Percentiles rank a stretch among this genome's conserved stretches.
phyloP scores from a whole-genome alignment of 2,797 vertebrate genomes.

The Paratrypauchen microcephalus region DNA sequence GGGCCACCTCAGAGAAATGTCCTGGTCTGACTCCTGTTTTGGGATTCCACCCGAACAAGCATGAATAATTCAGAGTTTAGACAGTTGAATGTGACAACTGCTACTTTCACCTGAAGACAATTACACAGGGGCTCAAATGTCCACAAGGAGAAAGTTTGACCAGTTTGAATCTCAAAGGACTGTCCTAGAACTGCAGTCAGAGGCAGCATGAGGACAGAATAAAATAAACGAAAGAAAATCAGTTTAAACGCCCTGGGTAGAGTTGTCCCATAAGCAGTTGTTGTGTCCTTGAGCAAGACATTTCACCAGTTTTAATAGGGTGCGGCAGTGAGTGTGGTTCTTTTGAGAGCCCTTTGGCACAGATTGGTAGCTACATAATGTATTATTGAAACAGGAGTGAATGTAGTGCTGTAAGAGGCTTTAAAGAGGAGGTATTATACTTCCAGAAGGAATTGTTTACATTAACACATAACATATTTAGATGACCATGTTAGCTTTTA shows the following conservation, averaged over 20 bases:
- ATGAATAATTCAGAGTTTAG: slow-evolving; percentile 25
- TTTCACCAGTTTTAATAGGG: no score
- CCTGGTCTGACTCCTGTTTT: slow-evolving; percentile 15
- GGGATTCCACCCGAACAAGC: slow-evolving; percentile 10
- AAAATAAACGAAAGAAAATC: neutral
- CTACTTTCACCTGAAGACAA: slow-evolving; percentile 12
- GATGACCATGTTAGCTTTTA: no score
- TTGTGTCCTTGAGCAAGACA: no score
- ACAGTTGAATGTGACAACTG: slow-evolving; percentile 13
- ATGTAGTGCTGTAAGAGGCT: no score
- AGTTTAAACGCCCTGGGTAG: neutral
- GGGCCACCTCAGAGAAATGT: slow-evolving; percentile 2
- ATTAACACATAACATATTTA: no score
- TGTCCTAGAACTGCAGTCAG: neutral
- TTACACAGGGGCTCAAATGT: slow-evolving; percentile 5
- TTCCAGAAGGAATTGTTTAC: no score
- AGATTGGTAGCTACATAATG: no score
- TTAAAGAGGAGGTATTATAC: no score
- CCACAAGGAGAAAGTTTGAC: neutral
- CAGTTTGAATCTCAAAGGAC: slow-evolving; percentile 1
- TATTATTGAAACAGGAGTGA: no score
- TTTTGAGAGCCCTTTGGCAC: no score
- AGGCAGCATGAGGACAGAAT: neutral
- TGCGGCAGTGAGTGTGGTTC: no score
- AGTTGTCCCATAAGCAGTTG: no score